These are phyloP conservation scores for Drosophila subsilvestris DNA, from an alignment of 2,888 invertebrate species.

Conservation along the genomic window DNA sequence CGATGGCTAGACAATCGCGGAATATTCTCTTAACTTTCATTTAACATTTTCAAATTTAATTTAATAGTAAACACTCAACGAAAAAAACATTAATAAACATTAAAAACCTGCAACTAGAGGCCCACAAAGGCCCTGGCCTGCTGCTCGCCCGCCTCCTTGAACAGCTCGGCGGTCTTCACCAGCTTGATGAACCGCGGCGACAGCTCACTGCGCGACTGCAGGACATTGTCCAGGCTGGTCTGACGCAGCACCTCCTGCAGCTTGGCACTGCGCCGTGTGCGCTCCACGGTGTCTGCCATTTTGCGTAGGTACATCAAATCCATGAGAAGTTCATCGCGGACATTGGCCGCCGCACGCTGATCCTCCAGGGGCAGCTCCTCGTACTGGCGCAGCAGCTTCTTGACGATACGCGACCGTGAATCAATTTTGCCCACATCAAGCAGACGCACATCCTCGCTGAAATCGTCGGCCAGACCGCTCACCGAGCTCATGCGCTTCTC, in stretches of 20 bases:
- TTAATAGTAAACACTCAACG: background rate
- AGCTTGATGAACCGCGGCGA: conserved; percentile 72
- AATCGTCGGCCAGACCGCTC: conserved; percentile 39
- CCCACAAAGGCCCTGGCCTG: conserved; percentile 47
- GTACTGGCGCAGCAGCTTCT: conserved; percentile 80
- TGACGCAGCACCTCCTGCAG: conserved; percentile 37
- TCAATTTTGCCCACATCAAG: conserved; percentile 66
- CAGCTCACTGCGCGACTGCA: conserved; percentile 46
- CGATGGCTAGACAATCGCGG: too few relatives aligned
- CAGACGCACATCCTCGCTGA: conserved; percentile 47
- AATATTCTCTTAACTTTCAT: too few relatives aligned
- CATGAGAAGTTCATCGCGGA: conserved; percentile 74
- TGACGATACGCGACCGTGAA: conserved; percentile 76
- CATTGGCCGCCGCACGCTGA: conserved; percentile 59
- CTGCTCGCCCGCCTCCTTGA: conserved; percentile 59
- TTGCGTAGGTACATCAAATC: conserved; percentile 69
- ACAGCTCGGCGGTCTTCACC: conserved; percentile 72
- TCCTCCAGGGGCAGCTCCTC: conserved; percentile 76
- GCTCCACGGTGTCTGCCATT: conserved; percentile 56
- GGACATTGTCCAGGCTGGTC: background rate
- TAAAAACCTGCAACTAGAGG: conserved; percentile 10
- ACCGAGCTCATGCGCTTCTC: conserved; percentile 65
- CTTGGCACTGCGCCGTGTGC: conserved; percentile 49
- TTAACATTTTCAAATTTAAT: background rate
- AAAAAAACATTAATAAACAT: conserved; percentile 13